Base-by-base conservation (phyloP, 2,888 invertebrate species). In the Ctena decussata region DNA sequence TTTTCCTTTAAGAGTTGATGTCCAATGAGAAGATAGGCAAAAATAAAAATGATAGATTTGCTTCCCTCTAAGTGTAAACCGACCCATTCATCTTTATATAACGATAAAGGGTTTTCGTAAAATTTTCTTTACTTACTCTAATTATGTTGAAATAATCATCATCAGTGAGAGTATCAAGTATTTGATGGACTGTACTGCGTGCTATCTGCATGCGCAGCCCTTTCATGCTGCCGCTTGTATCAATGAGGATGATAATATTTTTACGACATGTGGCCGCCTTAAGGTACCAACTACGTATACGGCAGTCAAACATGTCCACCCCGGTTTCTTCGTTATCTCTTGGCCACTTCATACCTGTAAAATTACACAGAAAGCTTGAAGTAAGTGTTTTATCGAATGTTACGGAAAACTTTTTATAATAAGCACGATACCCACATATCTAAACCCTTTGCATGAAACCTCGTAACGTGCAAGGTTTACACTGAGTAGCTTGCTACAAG, bases 231-330 rank as follows among this genome's bases (percentile, higher is more conserved):
- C 99, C 99, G 73, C 99, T 99, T 80, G 97, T 97, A 95, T 99
- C 99, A 86, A 99, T 97, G 78, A 99, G 96, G 83, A 99, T 98
- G 39, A 99, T 97, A 92, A 99, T 97, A 94, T 99, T 99, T 96
- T 99, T 99, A 12, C 99, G 98, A 93, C 99, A 99, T 0, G 99
- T 99, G 0, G 99, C 98, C 0, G 99, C 99, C 96, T 99, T 98
- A 89, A 99, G 98, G 95, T 98, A 99, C 99, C 99, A 99, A 60
- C 98, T 98, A 82, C 98, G 97, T 69, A 98, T 97, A 77, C 99
- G 97, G 93, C 98, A 99, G 96, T 99, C 99, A 96, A 98, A 99
- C 0, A 98, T 97, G 95, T 99, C 98, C 73, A 95, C 93, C 24
- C 92, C 90, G 18, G 89, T 84, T 32, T 44, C 82, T 53, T 91